Base-by-base conservation (phyloP, 2,797 vertebrate genomes). In the Falco peregrinus region DNA sequence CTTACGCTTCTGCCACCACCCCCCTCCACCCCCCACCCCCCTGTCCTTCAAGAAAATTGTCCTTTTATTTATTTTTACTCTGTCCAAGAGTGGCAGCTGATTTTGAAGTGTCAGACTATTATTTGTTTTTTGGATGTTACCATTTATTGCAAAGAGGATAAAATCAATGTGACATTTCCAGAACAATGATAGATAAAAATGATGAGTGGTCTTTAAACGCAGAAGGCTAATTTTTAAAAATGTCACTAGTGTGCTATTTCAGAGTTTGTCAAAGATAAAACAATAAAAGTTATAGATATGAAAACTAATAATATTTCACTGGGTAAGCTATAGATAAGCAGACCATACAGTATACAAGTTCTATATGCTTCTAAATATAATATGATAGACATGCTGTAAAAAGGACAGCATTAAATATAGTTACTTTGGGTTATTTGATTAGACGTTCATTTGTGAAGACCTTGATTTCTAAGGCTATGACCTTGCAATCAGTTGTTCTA, bases 121-220 rank as follows among this genome's bases (percentile, higher is more conserved):
- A 96, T 98, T 97, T 96, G 95, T 53, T 78, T 96, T 96, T 96
- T 90, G 33, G 95, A 98, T 98, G 97, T 96, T 97, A 96, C 96
- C 95, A 97, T 98, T 98, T 98, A 98, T 98, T 98, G 90, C 91
- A 97, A 96, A 86, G 79, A 97, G 93, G 97, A 98, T 98, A 98
- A 98, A 98, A 98, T 98, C 98, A 98, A 98, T 98, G 97, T 98
- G 97, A 98, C 98, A 98, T 98, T 98, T 98, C 93, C 96, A 96
- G 97, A 97, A 97, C 90, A 97, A 97, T 97, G 97, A 98, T 97
- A 97, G 96, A 97, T 98, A 97, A 98, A 96, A 97, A 97, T 95
- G 96, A 95, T 94, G 92, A 98, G 94, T 97, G 94, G 89, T 97
- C 95, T 98, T 98, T 98, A 98, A 98, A 98, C 14, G 28, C 16